Base-by-base conservation (phyloP, 2,888 invertebrate species). In the Nezara viridula region DNA sequence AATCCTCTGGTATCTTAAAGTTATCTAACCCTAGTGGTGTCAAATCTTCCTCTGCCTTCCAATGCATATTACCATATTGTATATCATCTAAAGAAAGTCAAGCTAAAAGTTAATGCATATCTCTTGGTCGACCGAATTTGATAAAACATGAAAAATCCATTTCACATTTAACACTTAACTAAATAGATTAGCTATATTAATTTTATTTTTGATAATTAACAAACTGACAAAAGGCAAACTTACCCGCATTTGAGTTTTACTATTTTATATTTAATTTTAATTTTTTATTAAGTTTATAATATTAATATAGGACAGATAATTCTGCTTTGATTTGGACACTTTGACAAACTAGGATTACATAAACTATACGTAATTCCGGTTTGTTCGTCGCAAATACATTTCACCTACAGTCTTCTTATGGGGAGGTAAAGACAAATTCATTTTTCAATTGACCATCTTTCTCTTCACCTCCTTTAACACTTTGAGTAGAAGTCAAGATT, bases 211-310 rank as follows among this genome's bases (percentile, higher is more conserved):
- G n/a, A 21, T 86, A 50, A 86, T 86, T 88, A 88, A 88, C 88
- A 88, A 66, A 88, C 88, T 88, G 88, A 88, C 73, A 85, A 85
- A 88, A 88, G 88, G 88, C 88, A 88, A 88, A 81, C 9, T 40
- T 77, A 88, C 88, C 88, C 88, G 88, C 88, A 88, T 88, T 88
- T 81, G 85, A 88, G 73, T 88, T 40, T 81, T 88, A 77, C 88
- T 88, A 81, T 88, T 87, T 60, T 87, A 52, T 87, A 37, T 86
- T 86, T 86, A 60, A 86, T 32, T 40, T 32, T 55, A 86, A 40
- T 86, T 55, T 52, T 40, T 86, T n/a, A 55, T 86, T 86, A 73
- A 87, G 47, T 24, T 44, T 44, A 50, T 47, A 50, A 32, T 16
- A 88, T 88, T 85, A 52, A 88, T 49, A 88, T 88, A 88, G 88